Evolutionary conservation across 2,888 invertebrate genomes (phyloP).

Genomic region (Eupithecia vulgata): DNA sequence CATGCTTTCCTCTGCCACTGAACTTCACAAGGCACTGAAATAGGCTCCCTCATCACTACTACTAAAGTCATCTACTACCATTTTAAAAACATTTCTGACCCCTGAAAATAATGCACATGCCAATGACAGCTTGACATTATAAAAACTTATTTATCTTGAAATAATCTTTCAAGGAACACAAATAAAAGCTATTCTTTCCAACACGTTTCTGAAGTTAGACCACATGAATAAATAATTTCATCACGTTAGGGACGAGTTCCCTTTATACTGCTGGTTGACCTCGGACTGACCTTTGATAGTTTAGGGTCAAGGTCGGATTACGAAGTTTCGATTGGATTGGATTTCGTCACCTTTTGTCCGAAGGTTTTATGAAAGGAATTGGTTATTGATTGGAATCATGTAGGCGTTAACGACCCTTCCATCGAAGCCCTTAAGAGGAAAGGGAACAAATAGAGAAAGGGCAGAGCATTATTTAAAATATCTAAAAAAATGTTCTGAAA

Average conservation of each 20-base stretch:
- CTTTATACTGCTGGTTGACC: slow-evolving; percentile 2
- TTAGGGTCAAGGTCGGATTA: slow-evolving; percentile 5
- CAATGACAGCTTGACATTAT: not conserved
- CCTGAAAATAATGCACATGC: too few relatives aligned
- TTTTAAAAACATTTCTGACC: too few relatives aligned
- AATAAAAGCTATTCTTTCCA: not conserved
- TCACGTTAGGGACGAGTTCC: slow-evolving; percentile 5
- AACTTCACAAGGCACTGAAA: too few relatives aligned
- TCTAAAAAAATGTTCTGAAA: too few relatives aligned
- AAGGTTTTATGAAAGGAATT: not conserved
- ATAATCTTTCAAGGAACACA: not conserved
- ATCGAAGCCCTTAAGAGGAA: too few relatives aligned
- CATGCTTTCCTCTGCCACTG: too few relatives aligned
- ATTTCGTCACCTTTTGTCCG: slow-evolving; percentile 7
- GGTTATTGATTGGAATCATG: slow-evolving; percentile 3
- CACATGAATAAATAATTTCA: slow-evolving; percentile 11
- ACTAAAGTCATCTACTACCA: too few relatives aligned
- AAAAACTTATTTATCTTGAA: not conserved
- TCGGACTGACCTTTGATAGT: slow-evolving; percentile 6
- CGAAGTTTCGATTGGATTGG: not conserved
- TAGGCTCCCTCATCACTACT: too few relatives aligned
- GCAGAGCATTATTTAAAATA: too few relatives aligned
- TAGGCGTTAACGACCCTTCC: too few relatives aligned
- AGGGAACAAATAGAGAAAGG: too few relatives aligned
- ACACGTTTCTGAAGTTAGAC: not conserved